phyloP scores from a whole-genome alignment of 2,888 invertebrate genomes.

The Proisotoma minuta region DNA sequence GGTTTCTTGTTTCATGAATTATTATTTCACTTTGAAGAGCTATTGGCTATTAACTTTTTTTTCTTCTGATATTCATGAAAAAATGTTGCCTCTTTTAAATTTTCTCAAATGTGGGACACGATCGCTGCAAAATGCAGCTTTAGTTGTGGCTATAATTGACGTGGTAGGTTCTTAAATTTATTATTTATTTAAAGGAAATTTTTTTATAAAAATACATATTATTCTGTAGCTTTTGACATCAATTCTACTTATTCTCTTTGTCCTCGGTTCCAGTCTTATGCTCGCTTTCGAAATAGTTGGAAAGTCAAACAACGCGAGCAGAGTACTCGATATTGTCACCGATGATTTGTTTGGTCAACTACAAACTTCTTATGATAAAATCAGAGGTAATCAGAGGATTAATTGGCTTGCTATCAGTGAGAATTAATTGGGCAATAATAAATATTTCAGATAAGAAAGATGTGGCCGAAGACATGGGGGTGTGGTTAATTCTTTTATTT shows the following conservation, averaged over 20 bases:
- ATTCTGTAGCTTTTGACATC: conserved; percentile 23
- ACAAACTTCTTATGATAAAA: conserved; percentile 11
- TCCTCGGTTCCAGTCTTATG: conserved; percentile 34
- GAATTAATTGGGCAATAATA: too few relatives aligned
- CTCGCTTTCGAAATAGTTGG: conserved; percentile 32
- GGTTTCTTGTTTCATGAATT: too few relatives aligned
- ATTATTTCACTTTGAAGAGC: too few relatives aligned
- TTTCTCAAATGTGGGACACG: conserved; percentile 23
- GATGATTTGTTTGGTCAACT: conserved; percentile 29
- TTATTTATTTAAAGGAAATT: not conserved
- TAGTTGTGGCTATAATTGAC: conserved; percentile 25
- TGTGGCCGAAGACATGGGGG: conserved; percentile 37
- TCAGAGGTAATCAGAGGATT: conserved; percentile 10
- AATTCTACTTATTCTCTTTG: conserved; percentile 26
- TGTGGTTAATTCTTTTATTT: conserved; percentile 34
- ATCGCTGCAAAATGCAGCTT: conserved; percentile 22
- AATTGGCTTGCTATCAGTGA: too few relatives aligned
- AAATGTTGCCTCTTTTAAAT: not conserved
- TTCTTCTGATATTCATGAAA: too few relatives aligned
- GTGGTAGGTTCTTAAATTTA: conserved; percentile 14
- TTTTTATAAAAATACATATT: conserved; percentile 1
- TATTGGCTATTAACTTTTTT: too few relatives aligned
- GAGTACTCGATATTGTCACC: conserved; percentile 29
- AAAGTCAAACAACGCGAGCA: conserved; percentile 22
- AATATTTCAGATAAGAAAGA: conserved; percentile 20